A percentile compares a stretch with the other conserved stretches of the same genome.
Conservation (phyloP, 37 sponge, comb jelly and placozoan species). For the Cladorhizidae sp. region DNA sequence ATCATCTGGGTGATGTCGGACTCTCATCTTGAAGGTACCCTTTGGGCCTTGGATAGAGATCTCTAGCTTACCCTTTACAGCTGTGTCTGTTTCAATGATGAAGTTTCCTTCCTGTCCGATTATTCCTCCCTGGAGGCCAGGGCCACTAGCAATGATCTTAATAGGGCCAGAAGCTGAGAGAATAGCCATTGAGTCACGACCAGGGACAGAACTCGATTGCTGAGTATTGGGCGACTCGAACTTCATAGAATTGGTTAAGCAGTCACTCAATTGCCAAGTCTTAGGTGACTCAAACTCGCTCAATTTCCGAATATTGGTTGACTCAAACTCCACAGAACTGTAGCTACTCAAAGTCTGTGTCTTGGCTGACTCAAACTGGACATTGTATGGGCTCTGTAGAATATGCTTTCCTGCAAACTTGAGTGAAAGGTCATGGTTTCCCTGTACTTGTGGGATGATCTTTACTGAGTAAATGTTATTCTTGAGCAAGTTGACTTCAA, state of each 20-base stretch:
- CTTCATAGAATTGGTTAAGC: too few relatives aligned
- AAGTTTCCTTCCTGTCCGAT: conserved; percentile 79
- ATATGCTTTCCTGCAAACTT: conserved; percentile 42
- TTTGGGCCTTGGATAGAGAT: conserved; percentile 72
- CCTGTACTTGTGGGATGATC: conserved; percentile 27
- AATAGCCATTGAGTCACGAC: conserved; percentile 25
- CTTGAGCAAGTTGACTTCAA: conserved; percentile 19
- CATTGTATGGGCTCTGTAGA: conserved; percentile 60
- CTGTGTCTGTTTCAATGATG: conserved; percentile 57
- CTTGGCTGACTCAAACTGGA: conserved; percentile 25
- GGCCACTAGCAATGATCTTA: conserved; percentile 59
- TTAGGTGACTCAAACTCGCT: too few relatives aligned
- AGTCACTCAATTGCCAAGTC: too few relatives aligned
- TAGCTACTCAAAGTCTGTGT: not conserved
- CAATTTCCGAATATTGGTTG: too few relatives aligned
- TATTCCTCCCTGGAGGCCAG: conserved; percentile 54
- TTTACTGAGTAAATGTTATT: conserved; percentile 23
- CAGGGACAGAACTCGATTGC: conserved; percentile 6
- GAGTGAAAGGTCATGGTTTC: conserved; percentile 33
- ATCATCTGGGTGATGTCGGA: conserved; percentile 52
- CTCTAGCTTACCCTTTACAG: conserved; percentile 59
- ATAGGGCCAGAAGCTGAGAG: conserved; percentile 17
- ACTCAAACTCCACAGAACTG: too few relatives aligned
- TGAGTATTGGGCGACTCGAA: conserved; percentile 55
- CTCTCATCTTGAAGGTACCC: conserved; percentile 71